Percentiles rank a stretch among this genome's conserved stretches.
Evolutionary conservation across 2,113 vertebrate genomes (phyloP).

Genomic region (Embiotoca jacksoni): DNA sequence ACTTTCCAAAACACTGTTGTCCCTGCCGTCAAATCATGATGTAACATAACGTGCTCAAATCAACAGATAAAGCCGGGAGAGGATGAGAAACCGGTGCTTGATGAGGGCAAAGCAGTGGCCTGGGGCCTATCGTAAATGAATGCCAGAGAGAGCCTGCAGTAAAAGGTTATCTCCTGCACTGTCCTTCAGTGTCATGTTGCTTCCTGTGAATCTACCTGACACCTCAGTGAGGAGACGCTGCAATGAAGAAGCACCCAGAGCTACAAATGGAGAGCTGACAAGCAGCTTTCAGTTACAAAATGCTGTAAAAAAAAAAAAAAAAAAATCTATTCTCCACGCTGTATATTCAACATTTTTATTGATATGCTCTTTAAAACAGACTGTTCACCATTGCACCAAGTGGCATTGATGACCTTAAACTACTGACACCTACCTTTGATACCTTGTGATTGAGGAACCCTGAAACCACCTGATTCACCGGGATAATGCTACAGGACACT

Average conservation of each 20-base stretch:
- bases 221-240: slow-evolving; percentile 44
- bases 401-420: slow-evolving; percentile 21
- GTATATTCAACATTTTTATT: slow-evolving; percentile 2
- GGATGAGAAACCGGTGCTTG: slow-evolving; percentile 18
- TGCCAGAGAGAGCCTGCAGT: slow-evolving; percentile 37
- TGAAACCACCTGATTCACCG: slow-evolving; percentile 14
- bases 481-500: too few relatives aligned
- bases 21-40: slow-evolving; percentile 1
- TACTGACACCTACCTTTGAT: slow-evolving; percentile 61
- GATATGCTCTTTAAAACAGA: not conserved
- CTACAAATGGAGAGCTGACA: slow-evolving; percentile 67
- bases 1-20: not conserved
- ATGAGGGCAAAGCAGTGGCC: slow-evolving; percentile 40
- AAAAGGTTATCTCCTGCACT: slow-evolving; percentile 64
- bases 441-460: slow-evolving; percentile 34
- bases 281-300: slow-evolving; percentile 53
- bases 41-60: slow-evolving; percentile 7
- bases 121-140: slow-evolving; percentile 42
- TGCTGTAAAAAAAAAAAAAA: slow-evolving; percentile 40
- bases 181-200: slow-evolving; percentile 55
- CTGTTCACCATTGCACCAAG: not conserved
- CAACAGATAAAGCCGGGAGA: slow-evolving; percentile 25
- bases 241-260: slow-evolving; percentile 38
- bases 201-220: slow-evolving; percentile 54
- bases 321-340: slow-evolving; percentile 46